Evolutionary conservation across 2,797 vertebrate species (phyloP).

Genomic region (Varecia variegata): DNA sequence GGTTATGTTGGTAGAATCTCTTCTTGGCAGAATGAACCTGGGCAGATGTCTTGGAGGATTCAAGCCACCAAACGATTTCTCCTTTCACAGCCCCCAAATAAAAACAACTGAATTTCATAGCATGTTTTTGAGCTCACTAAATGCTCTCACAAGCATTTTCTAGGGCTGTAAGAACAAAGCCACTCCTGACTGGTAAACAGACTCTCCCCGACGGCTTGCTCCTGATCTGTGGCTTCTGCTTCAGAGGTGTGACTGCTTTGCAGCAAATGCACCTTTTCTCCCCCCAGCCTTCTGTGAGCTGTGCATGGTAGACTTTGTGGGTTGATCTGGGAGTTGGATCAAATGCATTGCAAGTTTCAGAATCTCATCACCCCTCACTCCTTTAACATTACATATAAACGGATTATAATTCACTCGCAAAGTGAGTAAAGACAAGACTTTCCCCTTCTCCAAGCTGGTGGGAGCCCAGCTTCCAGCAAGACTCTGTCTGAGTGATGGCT

Average conservation of each 20-base stretch:
- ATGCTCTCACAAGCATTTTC: neutral
- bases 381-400: neutral
- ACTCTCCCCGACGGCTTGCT: neutral
- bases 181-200: neutral
- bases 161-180: neutral
- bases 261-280: neutral
- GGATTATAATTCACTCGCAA: neutral
- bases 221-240: neutral
- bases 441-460: neutral
- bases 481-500: neutral
- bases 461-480: neutral
- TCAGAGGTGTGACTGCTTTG: neutral
- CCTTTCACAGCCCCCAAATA: neutral
- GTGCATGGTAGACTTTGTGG: neutral
- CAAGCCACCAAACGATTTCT: neutral
- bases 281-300: neutral
- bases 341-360: neutral
- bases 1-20: neutral
- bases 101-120: neutral
- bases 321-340: neutral
- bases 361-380: neutral
- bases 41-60: neutral
- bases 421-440: neutral
- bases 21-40: neutral
- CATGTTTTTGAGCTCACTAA: neutral